Conservation (phyloP, 2,113 vertebrate species). For the Neolamprologus sp. region DNA sequence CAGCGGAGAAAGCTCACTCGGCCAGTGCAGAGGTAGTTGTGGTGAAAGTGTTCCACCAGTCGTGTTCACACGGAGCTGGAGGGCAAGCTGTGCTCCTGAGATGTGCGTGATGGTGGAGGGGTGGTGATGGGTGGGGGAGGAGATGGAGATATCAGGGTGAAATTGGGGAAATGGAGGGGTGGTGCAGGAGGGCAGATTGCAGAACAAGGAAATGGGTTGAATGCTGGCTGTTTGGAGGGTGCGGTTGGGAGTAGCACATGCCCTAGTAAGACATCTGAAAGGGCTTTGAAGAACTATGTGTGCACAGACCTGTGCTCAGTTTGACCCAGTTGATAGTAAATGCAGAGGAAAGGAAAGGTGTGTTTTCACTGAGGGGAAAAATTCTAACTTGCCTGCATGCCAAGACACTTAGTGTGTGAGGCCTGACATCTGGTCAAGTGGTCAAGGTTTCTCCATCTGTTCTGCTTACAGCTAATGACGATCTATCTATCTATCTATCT, state of each 20-base stretch:
- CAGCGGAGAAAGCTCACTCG: background rate
- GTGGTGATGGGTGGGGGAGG: background rate
- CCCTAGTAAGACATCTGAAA: conserved; percentile 13
- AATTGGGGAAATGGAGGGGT: background rate
- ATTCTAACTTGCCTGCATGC: background rate
- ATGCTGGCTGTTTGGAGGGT: background rate
- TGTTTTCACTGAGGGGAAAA: background rate
- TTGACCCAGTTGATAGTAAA: conserved; percentile 49
- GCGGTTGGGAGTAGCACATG: background rate
- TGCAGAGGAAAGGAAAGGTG: background rate
- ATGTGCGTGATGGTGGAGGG: background rate
- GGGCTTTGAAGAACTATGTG: conserved; percentile 9
- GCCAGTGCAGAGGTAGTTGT: background rate
- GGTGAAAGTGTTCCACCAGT: conserved; percentile 22
- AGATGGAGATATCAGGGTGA: background rate
- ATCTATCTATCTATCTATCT: background rate
- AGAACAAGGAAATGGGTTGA: background rate
- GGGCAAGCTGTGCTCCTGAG: background rate
- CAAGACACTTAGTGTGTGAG: background rate
- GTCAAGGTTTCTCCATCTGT: conserved; percentile 22
- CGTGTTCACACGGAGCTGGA: conserved; percentile 14
- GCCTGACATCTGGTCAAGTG: conserved; percentile 41
- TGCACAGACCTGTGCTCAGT: background rate
- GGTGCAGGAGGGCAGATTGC: background rate
- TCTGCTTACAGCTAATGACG: background rate